phyloP scores from a whole-genome alignment of 1,140 invertebrate species.

The Diachasmimorpha longicaudata region DNA sequence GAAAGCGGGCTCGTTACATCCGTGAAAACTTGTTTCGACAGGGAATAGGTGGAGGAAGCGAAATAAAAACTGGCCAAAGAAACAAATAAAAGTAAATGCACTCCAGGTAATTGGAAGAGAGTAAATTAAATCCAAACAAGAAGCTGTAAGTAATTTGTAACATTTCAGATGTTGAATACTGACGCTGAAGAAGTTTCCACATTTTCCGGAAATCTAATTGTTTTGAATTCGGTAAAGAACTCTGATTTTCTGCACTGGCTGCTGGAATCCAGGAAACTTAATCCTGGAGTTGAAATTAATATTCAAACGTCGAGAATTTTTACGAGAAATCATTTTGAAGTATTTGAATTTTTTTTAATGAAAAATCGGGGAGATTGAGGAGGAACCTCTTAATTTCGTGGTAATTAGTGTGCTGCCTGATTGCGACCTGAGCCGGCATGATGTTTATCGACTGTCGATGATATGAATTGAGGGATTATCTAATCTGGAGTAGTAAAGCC shows the following conservation, averaged over 20 bases:
- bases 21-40: conserved; percentile 9
- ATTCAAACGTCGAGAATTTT: too few relatives aligned
- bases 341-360: too few relatives aligned
- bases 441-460: neutral
- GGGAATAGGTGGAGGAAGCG: neutral
- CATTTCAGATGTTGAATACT: neutral
- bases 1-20: conserved; percentile 1
- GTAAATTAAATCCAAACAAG: neutral
- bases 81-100: neutral
- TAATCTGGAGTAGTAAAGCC: neutral
- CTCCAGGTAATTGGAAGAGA: neutral
- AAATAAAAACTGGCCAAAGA: neutral
- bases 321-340: too few relatives aligned
- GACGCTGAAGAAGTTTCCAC: neutral
- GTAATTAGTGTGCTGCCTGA: neutral
- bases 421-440: neutral
- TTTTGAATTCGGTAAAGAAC: too few relatives aligned
- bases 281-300: too few relatives aligned
- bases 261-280: too few relatives aligned
- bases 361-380: too few relatives aligned
- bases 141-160: neutral
- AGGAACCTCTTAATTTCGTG: too few relatives aligned
- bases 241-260: too few relatives aligned
- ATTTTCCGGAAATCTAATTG: too few relatives aligned
- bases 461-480: neutral